These are phyloP conservation scores for Nilaparvata lugens DNA, from an alignment of 1,140 invertebrate genomes.

Conservation along the genomic window DNA sequence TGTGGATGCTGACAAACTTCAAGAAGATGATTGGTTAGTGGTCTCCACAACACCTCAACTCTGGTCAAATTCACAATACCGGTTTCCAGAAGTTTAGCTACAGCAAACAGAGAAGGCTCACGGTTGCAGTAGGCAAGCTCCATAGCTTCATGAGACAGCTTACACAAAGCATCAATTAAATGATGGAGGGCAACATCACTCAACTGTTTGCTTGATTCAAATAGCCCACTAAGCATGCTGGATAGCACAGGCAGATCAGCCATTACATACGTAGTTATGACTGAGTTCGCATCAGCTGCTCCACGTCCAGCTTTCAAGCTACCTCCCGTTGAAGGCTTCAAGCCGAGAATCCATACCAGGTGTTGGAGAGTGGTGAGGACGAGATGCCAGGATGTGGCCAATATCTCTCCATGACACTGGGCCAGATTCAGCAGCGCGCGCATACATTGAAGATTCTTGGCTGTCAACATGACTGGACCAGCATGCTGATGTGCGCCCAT, in stretches of 20 bases:
- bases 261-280: slow-evolving; percentile 92
- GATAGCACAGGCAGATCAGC: slow-evolving; percentile 89
- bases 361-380: slow-evolving; percentile 90
- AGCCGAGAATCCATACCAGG: slow-evolving; percentile 93
- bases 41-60: slow-evolving; percentile 91
- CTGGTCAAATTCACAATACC: slow-evolving; percentile 88
- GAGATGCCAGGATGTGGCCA: slow-evolving; percentile 91
- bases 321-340: slow-evolving; percentile 88
- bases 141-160: slow-evolving; percentile 94
- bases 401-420: slow-evolving; percentile 83
- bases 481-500: slow-evolving; percentile 62
- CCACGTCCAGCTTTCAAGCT: slow-evolving; percentile 72
- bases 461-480: slow-evolving; percentile 95
- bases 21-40: slow-evolving; percentile 90
- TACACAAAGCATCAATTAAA: slow-evolving; percentile 92
- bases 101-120: slow-evolving; percentile 94
- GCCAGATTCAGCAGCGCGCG: slow-evolving; percentile 79
- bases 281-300: slow-evolving; percentile 70
- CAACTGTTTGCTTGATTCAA: slow-evolving; percentile 89
- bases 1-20: slow-evolving; percentile 96
- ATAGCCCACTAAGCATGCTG: slow-evolving; percentile 84
- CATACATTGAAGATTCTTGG: slow-evolving; percentile 96
- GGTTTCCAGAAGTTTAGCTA: slow-evolving; percentile 94
- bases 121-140: slow-evolving; percentile 91
- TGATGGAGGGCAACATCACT: slow-evolving; percentile 94